These are phyloP conservation scores for Chalcosyrphus nemorum DNA, from an alignment of 2,888 invertebrate species.

Conservation along the genomic window DNA sequence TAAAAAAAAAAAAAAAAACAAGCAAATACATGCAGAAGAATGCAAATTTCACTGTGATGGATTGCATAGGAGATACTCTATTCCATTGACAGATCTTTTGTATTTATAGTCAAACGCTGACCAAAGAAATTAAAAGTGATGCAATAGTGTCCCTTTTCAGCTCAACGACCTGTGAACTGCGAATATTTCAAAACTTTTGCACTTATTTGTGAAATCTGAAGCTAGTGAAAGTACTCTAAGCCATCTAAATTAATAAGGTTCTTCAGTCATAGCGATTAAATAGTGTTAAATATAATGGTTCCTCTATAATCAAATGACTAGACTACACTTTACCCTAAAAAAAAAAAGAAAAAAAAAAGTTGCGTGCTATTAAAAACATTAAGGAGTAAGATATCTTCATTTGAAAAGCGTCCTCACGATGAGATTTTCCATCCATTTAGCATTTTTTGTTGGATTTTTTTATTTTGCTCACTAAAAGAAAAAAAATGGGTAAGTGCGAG, in stretches of 20 bases:
- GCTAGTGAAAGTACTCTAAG: too few species aligned
- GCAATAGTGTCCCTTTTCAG: too few species aligned
- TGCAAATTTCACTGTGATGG: conserved; percentile 36
- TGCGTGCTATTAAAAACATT: background rate
- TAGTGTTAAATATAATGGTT: too few species aligned
- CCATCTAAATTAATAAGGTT: too few species aligned
- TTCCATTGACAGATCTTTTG: background rate
- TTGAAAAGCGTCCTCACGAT: conserved; percentile 11
- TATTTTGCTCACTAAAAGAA: too few species aligned
- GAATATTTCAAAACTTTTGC: too few species aligned
- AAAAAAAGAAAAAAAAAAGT: background rate
- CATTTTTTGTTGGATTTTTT: background rate
- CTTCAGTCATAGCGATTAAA: too few species aligned
- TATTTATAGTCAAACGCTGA: background rate
- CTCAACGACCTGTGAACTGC: too few species aligned
- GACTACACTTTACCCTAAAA: background rate
- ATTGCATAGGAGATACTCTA: conserved; percentile 23
- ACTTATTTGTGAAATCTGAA: too few species aligned
- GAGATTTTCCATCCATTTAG: conserved; percentile 40
- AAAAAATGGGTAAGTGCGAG: too few species aligned
- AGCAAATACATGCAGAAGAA: conserved; percentile 5
- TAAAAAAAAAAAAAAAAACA: too few species aligned
- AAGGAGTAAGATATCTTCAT: conserved; percentile 21
- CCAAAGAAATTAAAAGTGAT: background rate
- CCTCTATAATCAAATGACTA: too few species aligned